These are phyloP conservation scores for Garra rufa DNA, from an alignment of 2,113 vertebrate genomes.

Conservation along the genomic window DNA sequence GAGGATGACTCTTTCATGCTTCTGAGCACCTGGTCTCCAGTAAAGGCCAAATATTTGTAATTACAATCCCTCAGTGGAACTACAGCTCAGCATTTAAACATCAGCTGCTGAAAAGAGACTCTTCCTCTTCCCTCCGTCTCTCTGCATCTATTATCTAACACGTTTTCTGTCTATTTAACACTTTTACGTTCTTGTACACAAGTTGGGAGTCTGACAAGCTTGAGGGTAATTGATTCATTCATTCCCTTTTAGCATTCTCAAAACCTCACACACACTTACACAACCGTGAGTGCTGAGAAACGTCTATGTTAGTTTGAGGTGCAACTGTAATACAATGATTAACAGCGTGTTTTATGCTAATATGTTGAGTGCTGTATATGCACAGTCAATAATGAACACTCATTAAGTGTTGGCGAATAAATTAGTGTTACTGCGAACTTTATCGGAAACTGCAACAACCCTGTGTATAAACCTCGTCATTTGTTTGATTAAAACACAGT, in stretches of 20 bases:
- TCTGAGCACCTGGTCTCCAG: constrained; percentile 23
- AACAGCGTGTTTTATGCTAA: background rate
- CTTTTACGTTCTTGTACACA: background rate
- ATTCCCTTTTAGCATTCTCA: constrained; percentile 17
- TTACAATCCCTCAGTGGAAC: constrained; percentile 29
- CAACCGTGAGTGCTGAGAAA: background rate
- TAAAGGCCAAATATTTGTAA: constrained; percentile 44
- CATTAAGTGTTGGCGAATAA: background rate
- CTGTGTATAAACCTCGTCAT: background rate
- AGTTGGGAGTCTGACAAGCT: constrained; percentile 7
- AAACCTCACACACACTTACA: background rate
- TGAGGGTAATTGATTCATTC: constrained; percentile 13
- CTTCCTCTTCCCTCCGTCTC: background rate
- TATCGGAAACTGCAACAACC: background rate
- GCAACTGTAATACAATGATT: background rate
- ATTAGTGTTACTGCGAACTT: background rate
- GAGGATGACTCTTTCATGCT: background rate
- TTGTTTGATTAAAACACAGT: too few relatives aligned
- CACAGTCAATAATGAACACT: background rate
- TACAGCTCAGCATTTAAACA: background rate
- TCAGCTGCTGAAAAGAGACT: background rate
- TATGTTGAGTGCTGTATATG: background rate
- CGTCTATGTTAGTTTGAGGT: background rate
- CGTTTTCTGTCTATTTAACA: background rate
- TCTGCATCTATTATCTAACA: background rate